These are phyloP conservation scores for Aplodontia rufa DNA, from an alignment of 2,113 vertebrate species.

Conservation along the genomic window DNA sequence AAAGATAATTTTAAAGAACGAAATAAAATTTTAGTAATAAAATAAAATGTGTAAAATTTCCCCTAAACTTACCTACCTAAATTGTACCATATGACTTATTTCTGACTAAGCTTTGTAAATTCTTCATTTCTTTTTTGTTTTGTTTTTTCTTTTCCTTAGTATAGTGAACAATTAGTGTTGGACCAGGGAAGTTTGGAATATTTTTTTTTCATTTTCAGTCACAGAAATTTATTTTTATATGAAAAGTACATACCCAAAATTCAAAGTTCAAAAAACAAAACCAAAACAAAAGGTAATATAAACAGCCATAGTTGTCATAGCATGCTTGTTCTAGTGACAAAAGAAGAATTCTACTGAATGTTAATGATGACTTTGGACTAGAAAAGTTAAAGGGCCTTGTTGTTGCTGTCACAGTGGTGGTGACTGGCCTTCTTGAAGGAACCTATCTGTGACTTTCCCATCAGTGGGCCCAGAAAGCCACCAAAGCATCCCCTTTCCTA, in stretches of 20 bases:
- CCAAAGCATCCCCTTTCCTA: conserved; percentile 39
- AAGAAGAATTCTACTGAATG: not conserved
- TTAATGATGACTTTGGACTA: not conserved
- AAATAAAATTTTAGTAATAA: too few species aligned
- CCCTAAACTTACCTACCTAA: not conserved
- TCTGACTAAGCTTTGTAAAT: not conserved
- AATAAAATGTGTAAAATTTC: not conserved
- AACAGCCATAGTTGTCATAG: not conserved
- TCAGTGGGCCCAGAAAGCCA: not conserved
- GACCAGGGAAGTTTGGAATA: rapidly evolving
- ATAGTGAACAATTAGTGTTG: not conserved
- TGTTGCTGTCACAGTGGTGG: not conserved
- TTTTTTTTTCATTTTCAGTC: conserved; percentile 14
- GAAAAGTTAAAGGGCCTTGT: not conserved
- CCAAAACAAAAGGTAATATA: not conserved
- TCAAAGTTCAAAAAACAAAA: conserved; percentile 44
- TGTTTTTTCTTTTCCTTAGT: not conserved
- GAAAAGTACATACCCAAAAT: conserved; percentile 28
- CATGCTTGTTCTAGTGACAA: not conserved
- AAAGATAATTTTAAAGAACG: not conserved
- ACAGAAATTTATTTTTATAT: conserved; percentile 70
- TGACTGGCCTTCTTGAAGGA: not conserved
- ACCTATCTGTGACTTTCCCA: not conserved
- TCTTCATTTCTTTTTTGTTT: not conserved
- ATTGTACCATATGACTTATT: not conserved